A percentile compares a stretch with the other conserved stretches of the same genome.
Evolutionary conservation across 2,113 vertebrate genomes (phyloP).

Genomic region (Cavia porcellus): DNA sequence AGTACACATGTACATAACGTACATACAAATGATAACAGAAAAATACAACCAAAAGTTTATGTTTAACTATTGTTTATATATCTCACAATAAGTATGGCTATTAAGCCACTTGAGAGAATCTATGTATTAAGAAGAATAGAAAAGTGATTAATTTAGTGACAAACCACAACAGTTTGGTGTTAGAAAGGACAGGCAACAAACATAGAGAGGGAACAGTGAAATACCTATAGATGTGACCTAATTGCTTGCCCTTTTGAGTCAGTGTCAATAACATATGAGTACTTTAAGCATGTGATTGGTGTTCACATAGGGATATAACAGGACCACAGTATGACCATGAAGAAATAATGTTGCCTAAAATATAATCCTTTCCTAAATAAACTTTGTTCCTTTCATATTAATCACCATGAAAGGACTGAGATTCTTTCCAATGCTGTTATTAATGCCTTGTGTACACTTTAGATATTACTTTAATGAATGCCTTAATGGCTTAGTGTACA

Average conservation of each 20-base stretch:
- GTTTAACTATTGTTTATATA: not conserved
- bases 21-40: not conserved
- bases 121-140: conserved; percentile 32
- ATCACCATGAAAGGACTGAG: not conserved
- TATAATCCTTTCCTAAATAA: not conserved
- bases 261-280: not conserved
- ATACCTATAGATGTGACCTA: not conserved
- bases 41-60: not conserved
- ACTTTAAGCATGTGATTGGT: not conserved
- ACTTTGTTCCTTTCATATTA: not conserved
- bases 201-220: not conserved
- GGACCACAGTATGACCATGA: not conserved
- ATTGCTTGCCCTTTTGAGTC: not conserved
- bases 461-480: not conserved
- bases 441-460: not conserved
- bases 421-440: not conserved
- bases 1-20: not conserved
- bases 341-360: conserved; percentile 28
- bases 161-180: not conserved
- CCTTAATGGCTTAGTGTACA: not conserved
- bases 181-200: not conserved
- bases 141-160: not conserved
- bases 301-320: not conserved
- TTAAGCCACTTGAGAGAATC: conserved; percentile 44
- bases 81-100: not conserved